Evolutionary conservation across 2,113 vertebrate genomes (phyloP), one percentile per base, ranked within the genome.

Genomic region (Clinocottus analis): DNA sequence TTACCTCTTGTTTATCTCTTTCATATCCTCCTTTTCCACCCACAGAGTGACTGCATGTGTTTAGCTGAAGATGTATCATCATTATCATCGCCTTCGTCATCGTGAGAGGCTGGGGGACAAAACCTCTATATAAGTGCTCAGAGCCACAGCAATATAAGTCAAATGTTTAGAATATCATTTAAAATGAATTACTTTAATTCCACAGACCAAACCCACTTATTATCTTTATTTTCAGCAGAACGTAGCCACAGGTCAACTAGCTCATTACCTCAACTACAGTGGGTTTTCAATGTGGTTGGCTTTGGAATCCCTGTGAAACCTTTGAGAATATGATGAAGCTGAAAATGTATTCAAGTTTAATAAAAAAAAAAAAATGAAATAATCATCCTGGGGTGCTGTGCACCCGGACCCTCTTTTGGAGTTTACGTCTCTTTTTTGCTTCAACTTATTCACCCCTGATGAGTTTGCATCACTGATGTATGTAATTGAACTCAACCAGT

Each of bases 1-100:
- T 86, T 80, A 80, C 39, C 74, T 80, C 55, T 68, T 84, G 63
- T 76, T 86, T 79, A 21, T 64, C 53, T 67, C 75, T 82, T 80
- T 89, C 75, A 88, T 82, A 61, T 75, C 25, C 60, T 65, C 25
- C 41, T 62, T 78, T 79, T 86, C 78, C 71, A 73, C 80, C 72
- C 79, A 86, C 84, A 56, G 25, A 77, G 55, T 61, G 37, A 56
- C 72, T 77, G 60, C 27, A 29, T 61, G 56, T 41, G 70, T 70
- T 47, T 62, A 29, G 79, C 31, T 65, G 47, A 12, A 65, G 47
- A 80, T 78, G 65, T 25, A 64, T 82, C 64, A 64, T 86, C 61
- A 47, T 47, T 4, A 31, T 31, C 29, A 31, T 43, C 12, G 35
- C 37, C 56, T 14, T 58, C 25, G 55, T 59, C 61, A 17, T 72